Conservation (phyloP, 2,797 vertebrate species). For the Tapera naevia region DNA sequence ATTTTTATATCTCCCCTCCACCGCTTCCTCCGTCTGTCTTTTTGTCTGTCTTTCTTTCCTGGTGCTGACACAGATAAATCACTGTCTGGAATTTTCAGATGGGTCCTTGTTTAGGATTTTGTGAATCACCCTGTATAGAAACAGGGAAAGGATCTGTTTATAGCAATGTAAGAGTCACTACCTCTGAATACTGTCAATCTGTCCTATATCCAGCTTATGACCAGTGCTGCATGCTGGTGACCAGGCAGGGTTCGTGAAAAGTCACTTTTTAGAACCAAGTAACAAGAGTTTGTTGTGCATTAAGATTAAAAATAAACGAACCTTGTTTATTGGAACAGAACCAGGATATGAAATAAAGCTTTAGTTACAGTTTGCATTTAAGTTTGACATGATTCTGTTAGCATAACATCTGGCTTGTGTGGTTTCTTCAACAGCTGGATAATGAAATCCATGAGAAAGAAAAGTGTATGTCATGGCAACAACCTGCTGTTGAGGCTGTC, state of each 20-base stretch:
- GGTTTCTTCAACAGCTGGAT: slow-evolving; percentile 24
- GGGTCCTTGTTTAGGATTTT: not conserved
- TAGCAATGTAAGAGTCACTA: not conserved
- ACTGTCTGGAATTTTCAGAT: not conserved
- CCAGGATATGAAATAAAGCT: slow-evolving; percentile 21
- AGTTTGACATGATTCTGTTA: slow-evolving; percentile 5
- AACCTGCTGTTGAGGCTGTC: not conserved
- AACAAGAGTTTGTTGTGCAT: not conserved
- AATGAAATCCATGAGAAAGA: not conserved
- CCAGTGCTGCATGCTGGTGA: too few species aligned
- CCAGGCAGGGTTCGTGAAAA: not conserved
- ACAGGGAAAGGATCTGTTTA: not conserved
- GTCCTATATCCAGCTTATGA: not conserved
- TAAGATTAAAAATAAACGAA: slow-evolving; percentile 9
- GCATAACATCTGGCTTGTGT: not conserved
- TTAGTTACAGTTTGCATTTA: not conserved
- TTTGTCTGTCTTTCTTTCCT: not conserved
- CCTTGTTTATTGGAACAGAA: slow-evolving; percentile 7
- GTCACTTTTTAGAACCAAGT: not conserved
- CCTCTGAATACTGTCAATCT: not conserved
- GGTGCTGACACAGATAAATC: not conserved
- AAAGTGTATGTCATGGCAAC: not conserved
- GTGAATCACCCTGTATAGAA: not conserved
- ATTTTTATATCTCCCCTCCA: not conserved
- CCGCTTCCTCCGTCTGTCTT: not conserved